A percentile compares a stretch with the other conserved stretches of the same genome.
These are phyloP conservation scores for Corydoras maculifer DNA, from an alignment of 2,113 vertebrate species.

Conservation along the genomic window DNA sequence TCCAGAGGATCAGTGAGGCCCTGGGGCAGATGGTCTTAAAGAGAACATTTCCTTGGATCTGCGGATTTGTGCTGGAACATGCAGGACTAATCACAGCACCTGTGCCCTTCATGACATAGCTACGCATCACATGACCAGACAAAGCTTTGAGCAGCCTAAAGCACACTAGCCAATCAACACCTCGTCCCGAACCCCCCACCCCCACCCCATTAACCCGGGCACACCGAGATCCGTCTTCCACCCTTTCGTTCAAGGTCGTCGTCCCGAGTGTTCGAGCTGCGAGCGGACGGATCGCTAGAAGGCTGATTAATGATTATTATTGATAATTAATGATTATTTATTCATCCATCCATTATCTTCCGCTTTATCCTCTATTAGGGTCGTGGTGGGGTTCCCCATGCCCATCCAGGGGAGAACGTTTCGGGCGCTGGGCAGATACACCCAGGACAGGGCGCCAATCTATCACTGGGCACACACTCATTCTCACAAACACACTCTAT, in stretches of 20 bases:
- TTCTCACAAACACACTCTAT: too few relatives aligned
- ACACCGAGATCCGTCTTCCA: slow-evolving; percentile 40
- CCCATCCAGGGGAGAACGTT: too few relatives aligned
- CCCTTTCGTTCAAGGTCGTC: slow-evolving; percentile 30
- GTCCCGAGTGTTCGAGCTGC: slow-evolving; percentile 33
- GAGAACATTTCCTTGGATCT: slow-evolving; percentile 51
- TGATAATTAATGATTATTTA: too few relatives aligned
- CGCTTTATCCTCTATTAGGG: too few relatives aligned
- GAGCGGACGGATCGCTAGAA: too few relatives aligned
- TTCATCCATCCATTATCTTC: too few relatives aligned
- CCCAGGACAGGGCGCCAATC: too few relatives aligned
- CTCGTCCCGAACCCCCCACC: slow-evolving; percentile 25
- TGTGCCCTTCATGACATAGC: slow-evolving; percentile 64
- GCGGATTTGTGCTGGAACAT: slow-evolving; percentile 58
- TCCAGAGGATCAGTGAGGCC: slow-evolving; percentile 55
- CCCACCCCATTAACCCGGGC: slow-evolving; percentile 31
- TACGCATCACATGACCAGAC: slow-evolving; percentile 48
- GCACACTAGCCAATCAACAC: slow-evolving; percentile 38
- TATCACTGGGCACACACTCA: too few relatives aligned
- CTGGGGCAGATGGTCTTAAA: slow-evolving; percentile 43
- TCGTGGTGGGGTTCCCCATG: too few relatives aligned
- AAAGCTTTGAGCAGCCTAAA: slow-evolving; percentile 14
- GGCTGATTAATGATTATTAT: too few relatives aligned
- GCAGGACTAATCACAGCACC: slow-evolving; percentile 65
- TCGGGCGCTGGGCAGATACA: too few relatives aligned